Conservation (phyloP, 2,797 vertebrate genomes). For the Gallinago nigripennis region DNA sequence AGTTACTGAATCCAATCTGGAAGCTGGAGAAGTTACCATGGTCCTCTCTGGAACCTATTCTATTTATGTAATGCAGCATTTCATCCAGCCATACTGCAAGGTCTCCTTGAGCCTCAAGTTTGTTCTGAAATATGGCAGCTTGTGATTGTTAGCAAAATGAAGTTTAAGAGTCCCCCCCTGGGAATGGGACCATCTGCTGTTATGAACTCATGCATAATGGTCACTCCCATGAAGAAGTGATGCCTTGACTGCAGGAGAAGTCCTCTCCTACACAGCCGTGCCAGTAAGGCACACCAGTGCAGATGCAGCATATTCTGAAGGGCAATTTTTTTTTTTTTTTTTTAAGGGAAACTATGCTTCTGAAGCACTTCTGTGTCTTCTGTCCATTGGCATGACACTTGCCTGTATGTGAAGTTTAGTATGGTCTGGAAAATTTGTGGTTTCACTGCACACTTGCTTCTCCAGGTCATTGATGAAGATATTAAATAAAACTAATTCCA, state of each 20-base stretch:
- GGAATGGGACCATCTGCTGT: background rate
- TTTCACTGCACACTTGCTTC: background rate
- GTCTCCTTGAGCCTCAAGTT: background rate
- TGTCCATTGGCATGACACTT: background rate
- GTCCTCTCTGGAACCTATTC: background rate
- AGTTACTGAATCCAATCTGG: background rate
- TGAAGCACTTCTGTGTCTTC: background rate
- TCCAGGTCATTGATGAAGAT: background rate
- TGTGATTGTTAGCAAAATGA: background rate
- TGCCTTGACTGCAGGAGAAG: background rate
- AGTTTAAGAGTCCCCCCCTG: background rate
- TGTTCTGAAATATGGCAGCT: background rate
- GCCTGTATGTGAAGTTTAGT: background rate
- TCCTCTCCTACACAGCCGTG: background rate
- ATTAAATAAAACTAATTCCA: background rate
- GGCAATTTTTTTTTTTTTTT: background rate
- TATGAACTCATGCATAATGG: background rate
- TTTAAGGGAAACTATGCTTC: background rate
- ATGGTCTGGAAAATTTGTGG: background rate
- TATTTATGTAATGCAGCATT: background rate
- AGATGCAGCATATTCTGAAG: background rate
- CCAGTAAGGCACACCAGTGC: background rate
- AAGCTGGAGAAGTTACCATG: background rate
- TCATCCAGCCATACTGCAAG: background rate
- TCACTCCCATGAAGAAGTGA: background rate